Base-by-base conservation (phyloP, 1,140 invertebrate species). In the Calliopsis andreniformis region DNA sequence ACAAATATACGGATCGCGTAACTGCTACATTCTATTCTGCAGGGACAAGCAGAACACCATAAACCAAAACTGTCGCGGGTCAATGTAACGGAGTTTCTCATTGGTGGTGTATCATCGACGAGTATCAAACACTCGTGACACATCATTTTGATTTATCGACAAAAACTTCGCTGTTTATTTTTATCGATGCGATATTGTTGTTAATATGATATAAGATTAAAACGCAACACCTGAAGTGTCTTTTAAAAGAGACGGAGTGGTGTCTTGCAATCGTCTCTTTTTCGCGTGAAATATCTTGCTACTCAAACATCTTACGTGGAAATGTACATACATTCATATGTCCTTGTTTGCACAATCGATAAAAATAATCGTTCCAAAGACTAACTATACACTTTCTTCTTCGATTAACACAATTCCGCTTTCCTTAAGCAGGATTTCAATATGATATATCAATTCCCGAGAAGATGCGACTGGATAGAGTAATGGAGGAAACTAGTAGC, bases 401-500 rank as follows among this genome's bases (percentile, higher is more conserved):
- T 69, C 4, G 49, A 7, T 16, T 0, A 43, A 47, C 28, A 43
- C 39, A 61, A 76, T 62, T 56, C 10, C 12, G 0, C 3, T 28
- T n/a, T n/a, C 10, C 10, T 42, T 14, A 18, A 62, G 20, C 12
- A 8, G 2, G 1, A 42, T 55, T 45, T 23, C 30, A 20, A 49
- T 66, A 47, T 56, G 32, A 25, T 63, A 84, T 77, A 77, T 79
- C 80, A 83, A 84, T 80, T 59, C 45, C 1, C 10, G 51, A 28
- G 42, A 68, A 69, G 63, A 59, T 64, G n/a, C 12, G 58, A 25
- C 77, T 45, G n/a, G n/a, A n/a, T 70, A 63, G 70, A 83, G 67
- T 83, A 84, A 84, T 84, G 82, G 78, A 84, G 58, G 64, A 84
- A 77, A 80, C 71, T 84, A 70, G 77, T 84, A 84, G 61, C 77